Percentiles rank a stretch among this genome's conserved stretches.
These are phyloP conservation scores for Sebastes wilsoni DNA, from an alignment of 2,797 vertebrate species.

Conservation along the genomic window DNA sequence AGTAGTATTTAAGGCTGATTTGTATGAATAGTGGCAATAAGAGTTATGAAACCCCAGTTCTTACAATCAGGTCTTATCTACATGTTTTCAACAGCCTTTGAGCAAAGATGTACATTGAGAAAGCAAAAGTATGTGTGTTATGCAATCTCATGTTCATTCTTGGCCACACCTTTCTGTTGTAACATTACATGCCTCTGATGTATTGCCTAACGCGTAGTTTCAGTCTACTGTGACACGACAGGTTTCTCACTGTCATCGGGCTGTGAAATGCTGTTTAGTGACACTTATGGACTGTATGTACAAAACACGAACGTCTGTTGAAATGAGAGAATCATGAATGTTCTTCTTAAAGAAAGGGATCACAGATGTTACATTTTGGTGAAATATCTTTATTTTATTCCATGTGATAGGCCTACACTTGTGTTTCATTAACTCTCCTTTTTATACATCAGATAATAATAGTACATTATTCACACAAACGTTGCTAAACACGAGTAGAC, in stretches of 20 bases:
- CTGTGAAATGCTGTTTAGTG: not conserved
- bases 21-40: not conserved
- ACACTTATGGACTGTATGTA: not conserved
- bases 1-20: not conserved
- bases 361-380: conserved; percentile 70
- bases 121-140: too few species aligned
- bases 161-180: conserved; percentile 40
- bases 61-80: not conserved
- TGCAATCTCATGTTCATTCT: not conserved
- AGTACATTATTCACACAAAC: conserved; percentile 92
- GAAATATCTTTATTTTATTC: conserved; percentile 91
- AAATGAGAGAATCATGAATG: not conserved
- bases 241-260: not conserved
- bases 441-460: conserved; percentile 92
- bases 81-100: not conserved
- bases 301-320: too few species aligned
- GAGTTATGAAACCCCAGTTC: not conserved
- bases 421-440: conserved; percentile 84
- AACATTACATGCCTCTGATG: not conserved
- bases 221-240: conserved; percentile 2
- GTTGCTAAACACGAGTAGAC: conserved; percentile 93
- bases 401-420: conserved; percentile 88
- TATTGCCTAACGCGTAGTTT: conserved; percentile 22
- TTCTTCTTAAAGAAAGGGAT: not conserved
- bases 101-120: not conserved